Conservation (phyloP, 1,140 invertebrate species). For the Macrocentrus cingulum region DNA sequence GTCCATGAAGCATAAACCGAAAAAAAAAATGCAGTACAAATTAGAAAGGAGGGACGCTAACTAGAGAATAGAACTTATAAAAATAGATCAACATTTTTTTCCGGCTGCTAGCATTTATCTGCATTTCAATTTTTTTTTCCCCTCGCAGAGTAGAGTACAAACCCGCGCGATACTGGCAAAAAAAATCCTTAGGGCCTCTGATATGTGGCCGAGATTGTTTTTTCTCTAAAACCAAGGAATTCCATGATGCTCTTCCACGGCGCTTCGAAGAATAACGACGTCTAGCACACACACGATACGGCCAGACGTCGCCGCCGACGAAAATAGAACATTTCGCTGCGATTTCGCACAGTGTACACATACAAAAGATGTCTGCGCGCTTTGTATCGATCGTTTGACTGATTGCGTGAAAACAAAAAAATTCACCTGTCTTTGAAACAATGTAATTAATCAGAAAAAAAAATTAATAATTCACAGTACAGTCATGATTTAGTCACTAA, state of each 20-base stretch:
- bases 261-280: constrained; percentile 49
- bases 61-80: background rate
- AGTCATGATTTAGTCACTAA: too few relatives aligned
- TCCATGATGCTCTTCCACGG: constrained; percentile 13
- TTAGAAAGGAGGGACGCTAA: background rate
- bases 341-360: background rate
- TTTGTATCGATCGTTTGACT: background rate
- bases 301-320: constrained; percentile 46
- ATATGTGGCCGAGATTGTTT: constrained; percentile 4
- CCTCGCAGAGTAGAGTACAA: background rate
- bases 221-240: constrained; percentile 15
- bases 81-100: constrained; percentile 22
- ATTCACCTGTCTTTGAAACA: too few relatives aligned
- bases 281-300: constrained; percentile 46
- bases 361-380: background rate
- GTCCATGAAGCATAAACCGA: background rate
- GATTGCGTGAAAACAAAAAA: background rate
- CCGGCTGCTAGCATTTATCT: constrained; percentile 6
- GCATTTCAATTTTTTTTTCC: background rate
- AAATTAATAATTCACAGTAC: too few relatives aligned
- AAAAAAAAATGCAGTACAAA: background rate
- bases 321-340: constrained; percentile 25
- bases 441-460: too few relatives aligned
- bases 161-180: too few relatives aligned
- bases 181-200: background rate